phyloP scores from a whole-genome alignment of 1,140 invertebrate genomes.

The Micrasema minimum region DNA sequence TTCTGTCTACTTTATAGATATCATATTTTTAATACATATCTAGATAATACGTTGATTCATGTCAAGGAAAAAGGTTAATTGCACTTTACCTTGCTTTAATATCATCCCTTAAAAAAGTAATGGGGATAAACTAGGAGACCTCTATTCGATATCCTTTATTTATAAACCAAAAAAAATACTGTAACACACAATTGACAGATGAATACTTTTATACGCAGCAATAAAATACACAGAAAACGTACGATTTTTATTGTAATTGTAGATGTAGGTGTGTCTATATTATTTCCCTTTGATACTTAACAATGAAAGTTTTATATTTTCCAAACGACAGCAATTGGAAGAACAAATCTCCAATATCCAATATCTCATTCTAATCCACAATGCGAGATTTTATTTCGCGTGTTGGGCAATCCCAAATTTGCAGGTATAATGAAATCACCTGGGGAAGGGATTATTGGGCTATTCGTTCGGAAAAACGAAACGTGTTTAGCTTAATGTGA shows the following conservation, averaged over 20 bases:
- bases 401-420: not conserved
- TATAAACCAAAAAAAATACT: no score
- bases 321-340: not conserved
- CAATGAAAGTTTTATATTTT: not conserved
- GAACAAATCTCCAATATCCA: not conserved
- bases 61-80: no score
- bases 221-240: not conserved
- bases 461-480: slow-evolving; percentile 14
- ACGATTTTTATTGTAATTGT: not conserved
- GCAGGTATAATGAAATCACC: not conserved
- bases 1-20: no score
- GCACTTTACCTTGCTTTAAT: no score
- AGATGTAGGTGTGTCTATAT: not conserved
- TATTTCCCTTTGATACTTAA: not conserved
- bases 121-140: no score
- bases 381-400: not conserved
- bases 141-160: no score
- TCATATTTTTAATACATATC: no score
- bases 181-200: not conserved
- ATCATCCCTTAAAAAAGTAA: no score
- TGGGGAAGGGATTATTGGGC: not conserved
- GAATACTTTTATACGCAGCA: not conserved
- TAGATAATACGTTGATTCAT: no score
- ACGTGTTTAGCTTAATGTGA: slow-evolving; percentile 20
- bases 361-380: not conserved